Evolutionary conservation across 1,140 invertebrate species (phyloP).

Genomic region (Bradysia coprophila): DNA sequence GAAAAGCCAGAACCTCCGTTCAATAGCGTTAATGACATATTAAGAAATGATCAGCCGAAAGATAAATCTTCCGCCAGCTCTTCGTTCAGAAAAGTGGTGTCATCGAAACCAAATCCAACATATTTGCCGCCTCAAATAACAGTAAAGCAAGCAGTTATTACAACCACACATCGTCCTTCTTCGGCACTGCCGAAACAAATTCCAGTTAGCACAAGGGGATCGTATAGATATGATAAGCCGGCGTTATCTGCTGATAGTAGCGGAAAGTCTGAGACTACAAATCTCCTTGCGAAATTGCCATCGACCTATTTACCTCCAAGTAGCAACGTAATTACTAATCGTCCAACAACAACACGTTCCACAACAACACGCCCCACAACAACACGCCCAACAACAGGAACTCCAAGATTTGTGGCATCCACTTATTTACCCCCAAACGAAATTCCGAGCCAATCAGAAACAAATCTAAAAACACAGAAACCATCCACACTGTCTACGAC

Average conservation of each 20-base stretch:
- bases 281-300: not conserved
- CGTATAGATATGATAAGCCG: no score
- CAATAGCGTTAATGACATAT: not conserved
- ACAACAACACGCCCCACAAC: not conserved
- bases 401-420: not conserved
- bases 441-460: no score
- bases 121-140: constrained; percentile 3
- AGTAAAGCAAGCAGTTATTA: not conserved
- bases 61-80: constrained; percentile 3
- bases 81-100: not conserved
- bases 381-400: not conserved
- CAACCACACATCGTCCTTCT: not conserved
- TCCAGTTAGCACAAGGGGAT: constrained; percentile 2
- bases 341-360: not conserved
- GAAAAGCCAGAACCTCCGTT: not conserved
- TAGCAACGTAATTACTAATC: not conserved
- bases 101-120: constrained; percentile 7
- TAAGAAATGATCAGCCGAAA: not conserved
- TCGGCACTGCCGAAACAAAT: not conserved
- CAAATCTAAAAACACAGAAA: no score
- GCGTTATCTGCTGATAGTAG: not conserved
- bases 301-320: constrained; percentile 1
- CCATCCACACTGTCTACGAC: constrained; percentile 4
- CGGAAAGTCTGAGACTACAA: not conserved
- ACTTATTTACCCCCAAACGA: not conserved